Conservation (phyloP, 2,113 vertebrate species). For the Epinephelus lanceolatus region DNA sequence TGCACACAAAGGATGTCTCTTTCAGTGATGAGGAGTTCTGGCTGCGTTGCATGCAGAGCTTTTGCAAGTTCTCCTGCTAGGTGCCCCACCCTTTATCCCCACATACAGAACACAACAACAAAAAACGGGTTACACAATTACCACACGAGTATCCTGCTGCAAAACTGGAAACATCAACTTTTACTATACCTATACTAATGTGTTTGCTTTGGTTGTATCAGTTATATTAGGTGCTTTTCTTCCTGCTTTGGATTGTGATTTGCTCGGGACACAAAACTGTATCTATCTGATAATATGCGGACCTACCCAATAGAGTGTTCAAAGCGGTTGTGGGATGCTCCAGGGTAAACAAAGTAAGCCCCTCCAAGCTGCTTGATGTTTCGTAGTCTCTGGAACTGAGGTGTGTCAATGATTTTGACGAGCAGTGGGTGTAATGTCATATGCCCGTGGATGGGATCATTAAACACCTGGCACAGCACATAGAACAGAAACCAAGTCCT, state of each 20-base stretch:
- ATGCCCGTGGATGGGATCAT: too few species aligned
- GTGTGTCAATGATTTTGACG: constrained; percentile 84
- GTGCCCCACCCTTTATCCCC: constrained; percentile 85
- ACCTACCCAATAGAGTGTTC: constrained; percentile 92
- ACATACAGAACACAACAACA: neutral
- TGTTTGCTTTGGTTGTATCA: neutral
- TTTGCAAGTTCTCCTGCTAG: constrained; percentile 87
- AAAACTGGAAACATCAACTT: neutral
- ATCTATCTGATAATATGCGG: neutral
- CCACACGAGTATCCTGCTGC: neutral
- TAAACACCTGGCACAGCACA: constrained; percentile 6
- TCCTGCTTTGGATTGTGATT: neutral
- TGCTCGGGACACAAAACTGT: neutral
- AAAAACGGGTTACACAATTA: neutral
- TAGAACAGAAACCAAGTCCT: neutral
- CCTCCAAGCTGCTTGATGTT: constrained; percentile 95
- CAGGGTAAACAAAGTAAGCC: constrained; percentile 92
- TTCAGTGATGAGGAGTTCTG: constrained; percentile 83
- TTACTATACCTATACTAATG: neutral
- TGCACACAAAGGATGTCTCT: constrained; percentile 91
- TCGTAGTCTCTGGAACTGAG: constrained; percentile 94
- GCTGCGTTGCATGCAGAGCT: constrained; percentile 83
- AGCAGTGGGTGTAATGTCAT: too few species aligned
- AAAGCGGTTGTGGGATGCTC: constrained; percentile 96
- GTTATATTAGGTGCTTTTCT: neutral